These are phyloP conservation scores for Selene dorsalis DNA, from an alignment of 2,797 vertebrate genomes.

Conservation along the genomic window DNA sequence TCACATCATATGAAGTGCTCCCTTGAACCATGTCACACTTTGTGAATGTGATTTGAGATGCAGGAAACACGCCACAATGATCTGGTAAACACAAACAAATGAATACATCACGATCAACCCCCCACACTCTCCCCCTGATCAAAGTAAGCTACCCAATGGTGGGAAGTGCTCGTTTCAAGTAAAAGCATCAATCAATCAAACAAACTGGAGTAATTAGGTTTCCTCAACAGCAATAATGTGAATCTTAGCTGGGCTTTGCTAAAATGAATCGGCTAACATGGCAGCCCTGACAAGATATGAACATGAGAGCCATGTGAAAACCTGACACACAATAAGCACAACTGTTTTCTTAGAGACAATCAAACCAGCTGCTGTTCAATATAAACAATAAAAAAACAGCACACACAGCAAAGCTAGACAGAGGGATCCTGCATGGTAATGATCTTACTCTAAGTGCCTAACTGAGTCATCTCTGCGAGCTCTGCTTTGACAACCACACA, in stretches of 20 bases:
- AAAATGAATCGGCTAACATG: slow-evolving; percentile 56
- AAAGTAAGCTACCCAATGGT: slow-evolving; percentile 34
- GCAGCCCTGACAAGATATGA: slow-evolving; percentile 23
- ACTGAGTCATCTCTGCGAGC: slow-evolving; percentile 74
- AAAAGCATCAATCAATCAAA: slow-evolving; percentile 60
- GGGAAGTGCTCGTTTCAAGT: slow-evolving; percentile 15
- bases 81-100: slow-evolving; percentile 9
- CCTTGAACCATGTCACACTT: background rate
- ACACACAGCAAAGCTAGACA: slow-evolving; percentile 64
- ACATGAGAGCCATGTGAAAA: slow-evolving; percentile 42
- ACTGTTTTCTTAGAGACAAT: slow-evolving; percentile 67
- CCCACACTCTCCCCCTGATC: background rate
- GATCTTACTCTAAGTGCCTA: slow-evolving; percentile 77
- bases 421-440: slow-evolving; percentile 77
- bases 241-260: slow-evolving; percentile 47
- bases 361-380: slow-evolving; percentile 70
- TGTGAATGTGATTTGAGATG: background rate
- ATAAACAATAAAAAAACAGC: slow-evolving; percentile 71
- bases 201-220: slow-evolving; percentile 63
- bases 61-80: background rate
- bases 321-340: slow-evolving; percentile 41
- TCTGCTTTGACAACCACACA: slow-evolving; percentile 75
- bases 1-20: background rate
- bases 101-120: slow-evolving; percentile 4
- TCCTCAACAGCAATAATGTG: slow-evolving; percentile 59